Conservation (phyloP, 2,797 vertebrate genomes). For the Hemitrygon akajei region DNA sequence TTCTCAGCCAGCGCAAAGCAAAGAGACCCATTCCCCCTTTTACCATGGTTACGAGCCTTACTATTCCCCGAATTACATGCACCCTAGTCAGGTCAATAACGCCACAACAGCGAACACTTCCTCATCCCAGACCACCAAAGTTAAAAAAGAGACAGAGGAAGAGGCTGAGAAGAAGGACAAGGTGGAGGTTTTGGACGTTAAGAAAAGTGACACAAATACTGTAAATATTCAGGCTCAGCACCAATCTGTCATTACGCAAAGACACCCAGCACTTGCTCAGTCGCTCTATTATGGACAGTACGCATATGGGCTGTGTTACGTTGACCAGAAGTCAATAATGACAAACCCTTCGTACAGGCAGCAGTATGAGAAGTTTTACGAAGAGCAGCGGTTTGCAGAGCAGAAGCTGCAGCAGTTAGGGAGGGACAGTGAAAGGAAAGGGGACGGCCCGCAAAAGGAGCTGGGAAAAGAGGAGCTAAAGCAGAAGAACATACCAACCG, state of each 20-base stretch:
- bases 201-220: slow-evolving; percentile 59
- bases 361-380: slow-evolving; percentile 78
- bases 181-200: slow-evolving; percentile 56
- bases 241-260: slow-evolving; percentile 88
- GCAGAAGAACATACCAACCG: slow-evolving; percentile 66
- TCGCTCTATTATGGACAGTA: slow-evolving; percentile 97
- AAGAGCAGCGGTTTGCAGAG: slow-evolving; percentile 75
- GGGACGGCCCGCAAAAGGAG: slow-evolving; percentile 62
- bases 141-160: slow-evolving; percentile 76
- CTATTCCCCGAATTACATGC: slow-evolving; percentile 84
- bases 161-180: slow-evolving; percentile 72
- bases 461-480: slow-evolving; percentile 72
- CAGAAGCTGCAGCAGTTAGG: slow-evolving; percentile 69
- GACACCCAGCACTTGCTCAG: slow-evolving; percentile 91
- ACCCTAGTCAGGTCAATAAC: slow-evolving; percentile 69
- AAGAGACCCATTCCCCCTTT: slow-evolving; percentile 82
- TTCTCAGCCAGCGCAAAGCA: slow-evolving; percentile 60
- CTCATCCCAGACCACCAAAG: slow-evolving; percentile 66
- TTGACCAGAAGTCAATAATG: slow-evolving; percentile 93
- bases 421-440: slow-evolving; percentile 65
- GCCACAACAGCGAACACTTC: slow-evolving; percentile 63
- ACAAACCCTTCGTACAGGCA: slow-evolving; percentile 72
- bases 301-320: slow-evolving; percentile 79
- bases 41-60: slow-evolving; percentile 90
- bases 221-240: slow-evolving; percentile 77